Evolutionary conservation across 92 coral and sea anemone genomes (phyloP).

Genomic region (Parazoanthus darwini): DNA sequence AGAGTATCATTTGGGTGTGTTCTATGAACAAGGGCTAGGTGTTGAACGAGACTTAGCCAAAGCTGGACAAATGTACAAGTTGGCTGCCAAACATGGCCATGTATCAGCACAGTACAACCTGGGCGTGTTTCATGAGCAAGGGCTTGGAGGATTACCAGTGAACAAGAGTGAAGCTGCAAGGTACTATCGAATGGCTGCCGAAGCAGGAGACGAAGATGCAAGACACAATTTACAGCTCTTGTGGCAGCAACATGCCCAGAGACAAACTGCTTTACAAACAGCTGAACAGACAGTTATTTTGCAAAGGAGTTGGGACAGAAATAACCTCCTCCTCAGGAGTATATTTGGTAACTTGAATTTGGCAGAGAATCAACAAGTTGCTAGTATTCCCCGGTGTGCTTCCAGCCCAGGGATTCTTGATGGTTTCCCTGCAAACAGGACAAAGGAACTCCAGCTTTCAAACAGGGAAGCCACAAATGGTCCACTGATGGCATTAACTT

Average conservation of each 20-base stretch:
- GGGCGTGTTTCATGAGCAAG: slow-evolving; percentile 94
- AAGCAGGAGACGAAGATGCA: slow-evolving; percentile 94
- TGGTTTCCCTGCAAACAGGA: slow-evolving; percentile 1
- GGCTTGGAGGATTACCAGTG: slow-evolving; percentile 82
- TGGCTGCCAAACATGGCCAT: slow-evolving; percentile 92
- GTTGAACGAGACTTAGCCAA: slow-evolving; percentile 66
- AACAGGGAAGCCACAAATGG: slow-evolving; percentile 17
- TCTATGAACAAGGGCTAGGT: slow-evolving; percentile 91
- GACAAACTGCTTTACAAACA: slow-evolving; percentile 17
- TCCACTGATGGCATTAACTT: slow-evolving; percentile 4
- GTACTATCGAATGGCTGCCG: slow-evolving; percentile 92
- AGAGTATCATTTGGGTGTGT: slow-evolving; percentile 87
- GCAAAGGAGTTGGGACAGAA: slow-evolving; percentile 27
- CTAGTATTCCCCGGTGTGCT: slow-evolving; percentile 74
- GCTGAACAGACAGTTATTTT: slow-evolving; percentile 10
- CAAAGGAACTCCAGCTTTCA: slow-evolving; percentile 30
- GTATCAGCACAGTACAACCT: slow-evolving; percentile 86
- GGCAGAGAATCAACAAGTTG: slow-evolving; percentile 15
- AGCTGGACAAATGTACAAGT: slow-evolving; percentile 79
- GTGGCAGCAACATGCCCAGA: slow-evolving; percentile 47
- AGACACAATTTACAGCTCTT: slow-evolving; percentile 67
- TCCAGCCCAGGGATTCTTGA: slow-evolving; percentile 82
- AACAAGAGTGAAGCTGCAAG: slow-evolving; percentile 83
- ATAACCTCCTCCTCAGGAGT: slow-evolving; percentile 4
- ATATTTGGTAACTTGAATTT: slow-evolving; percentile 19